Evolutionary conservation across 2,797 vertebrate genomes (phyloP), one percentile per base, ranked within the genome.

Genomic region (Allobates femoralis): DNA sequence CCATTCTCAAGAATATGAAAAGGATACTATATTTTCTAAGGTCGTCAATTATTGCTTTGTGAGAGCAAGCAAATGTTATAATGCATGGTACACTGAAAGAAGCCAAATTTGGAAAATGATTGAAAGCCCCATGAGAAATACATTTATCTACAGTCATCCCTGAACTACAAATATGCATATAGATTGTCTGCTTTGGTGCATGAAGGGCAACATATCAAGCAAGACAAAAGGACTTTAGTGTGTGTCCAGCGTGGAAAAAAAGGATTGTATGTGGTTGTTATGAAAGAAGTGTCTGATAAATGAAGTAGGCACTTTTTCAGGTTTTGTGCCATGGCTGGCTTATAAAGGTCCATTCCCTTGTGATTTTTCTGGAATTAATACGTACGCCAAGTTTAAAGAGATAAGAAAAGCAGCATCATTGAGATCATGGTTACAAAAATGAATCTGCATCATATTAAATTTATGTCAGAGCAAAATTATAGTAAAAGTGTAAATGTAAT

Each of bases 121-220:
- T 81, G 67, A 74, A 81, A 86, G 41, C 58, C 78, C 46, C 67
- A 41, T 55, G 67, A 66, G 69, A 66, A 81, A 86, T 75, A 62
- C 41, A 81, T 86, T 75, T 75, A 76, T 86, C 85, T 81, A 86
- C 32, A 81, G 85, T 56, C 67, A 64, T 74, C 69, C 75, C 85
- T 64, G 78, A 71, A 73, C 50, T 86, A 28, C 84, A 64, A 85
- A 85, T 85, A 75, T 85, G 84, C 84, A 79, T 79, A 85, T 60
- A 85, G 64, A 85, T 85, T 79, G 84, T 79, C 75, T 85, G 75
- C 76, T 79, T 56, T 71, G 64, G 66, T 79, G 76, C 84, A 85
- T 79, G 76, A 85, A 79, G 84, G 84, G 32, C 60, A 66, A 77
- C 58, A 79, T 79, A 79, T 58, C 32, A 41, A 53, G 46, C 41